phyloP scores from a whole-genome alignment of 2,888 invertebrate genomes.

The Hyppa rectilinea region DNA sequence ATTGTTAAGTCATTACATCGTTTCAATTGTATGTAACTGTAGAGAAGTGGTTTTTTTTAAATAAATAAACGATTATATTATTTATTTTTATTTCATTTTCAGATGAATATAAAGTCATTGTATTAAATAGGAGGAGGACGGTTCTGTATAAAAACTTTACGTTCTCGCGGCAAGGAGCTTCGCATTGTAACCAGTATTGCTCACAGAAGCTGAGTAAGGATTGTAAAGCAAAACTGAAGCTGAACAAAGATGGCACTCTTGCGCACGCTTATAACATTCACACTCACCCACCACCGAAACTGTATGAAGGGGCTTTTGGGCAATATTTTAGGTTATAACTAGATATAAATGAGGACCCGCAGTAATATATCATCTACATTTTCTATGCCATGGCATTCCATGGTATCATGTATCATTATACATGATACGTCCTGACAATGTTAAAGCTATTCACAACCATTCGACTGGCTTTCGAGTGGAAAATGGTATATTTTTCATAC shows the following conservation, averaged over 20 bases:
- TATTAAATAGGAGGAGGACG: slow-evolving; percentile 35
- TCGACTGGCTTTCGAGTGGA: not conserved
- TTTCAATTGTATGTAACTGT: too few relatives aligned
- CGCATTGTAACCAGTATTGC: slow-evolving; percentile 37
- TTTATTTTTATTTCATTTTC: slow-evolving; percentile 24
- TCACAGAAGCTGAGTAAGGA: slow-evolving; percentile 44
- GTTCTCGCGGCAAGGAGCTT: slow-evolving; percentile 42
- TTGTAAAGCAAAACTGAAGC: slow-evolving; percentile 49
- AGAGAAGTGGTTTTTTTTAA: too few relatives aligned
- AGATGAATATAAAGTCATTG: slow-evolving; percentile 39
- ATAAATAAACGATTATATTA: not conserved
- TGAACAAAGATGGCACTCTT: slow-evolving; percentile 42
- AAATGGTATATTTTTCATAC: not conserved
- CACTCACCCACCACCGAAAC: slow-evolving; percentile 51
- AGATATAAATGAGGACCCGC: not conserved
- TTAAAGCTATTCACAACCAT: not conserved
- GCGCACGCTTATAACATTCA: slow-evolving; percentile 13
- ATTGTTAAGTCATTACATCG: too few relatives aligned
- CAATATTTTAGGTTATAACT: slow-evolving; percentile 37
- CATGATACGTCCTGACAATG: too few relatives aligned
- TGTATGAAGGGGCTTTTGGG: slow-evolving; percentile 21
- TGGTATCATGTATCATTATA: too few relatives aligned
- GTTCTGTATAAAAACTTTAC: slow-evolving; percentile 41
- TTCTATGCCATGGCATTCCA: too few relatives aligned
- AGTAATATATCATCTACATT: not conserved